Conservation (phyloP, 2,797 vertebrate genomes). For the Pelochelys cantorii region DNA sequence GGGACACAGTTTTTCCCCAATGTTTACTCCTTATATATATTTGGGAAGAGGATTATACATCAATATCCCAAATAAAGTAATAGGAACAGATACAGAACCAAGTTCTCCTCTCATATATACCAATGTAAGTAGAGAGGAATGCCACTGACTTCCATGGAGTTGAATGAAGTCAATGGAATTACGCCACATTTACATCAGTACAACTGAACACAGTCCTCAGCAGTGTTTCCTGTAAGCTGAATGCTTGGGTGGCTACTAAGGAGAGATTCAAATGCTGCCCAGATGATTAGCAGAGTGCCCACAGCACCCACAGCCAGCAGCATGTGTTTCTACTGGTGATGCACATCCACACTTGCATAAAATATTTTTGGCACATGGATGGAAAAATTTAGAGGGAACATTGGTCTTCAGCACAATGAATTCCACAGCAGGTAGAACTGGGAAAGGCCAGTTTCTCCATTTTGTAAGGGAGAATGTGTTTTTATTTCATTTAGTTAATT, state of each 20-base stretch:
- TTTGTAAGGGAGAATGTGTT: neutral
- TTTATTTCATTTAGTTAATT: neutral
- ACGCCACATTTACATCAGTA: neutral
- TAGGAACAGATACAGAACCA: neutral
- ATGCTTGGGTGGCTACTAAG: too few relatives aligned
- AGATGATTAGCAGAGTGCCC: too few relatives aligned
- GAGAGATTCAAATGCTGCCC: too few relatives aligned
- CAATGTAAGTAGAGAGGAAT: neutral
- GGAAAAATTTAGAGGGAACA: too few relatives aligned
- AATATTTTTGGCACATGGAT: too few relatives aligned
- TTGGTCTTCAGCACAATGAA: neutral
- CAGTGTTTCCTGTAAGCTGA: too few relatives aligned
- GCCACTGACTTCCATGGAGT: neutral
- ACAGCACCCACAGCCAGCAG: too few relatives aligned
- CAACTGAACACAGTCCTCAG: neutral
- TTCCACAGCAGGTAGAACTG: neutral
- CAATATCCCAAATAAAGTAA: neutral
- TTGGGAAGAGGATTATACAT: neutral
- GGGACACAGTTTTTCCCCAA: neutral
- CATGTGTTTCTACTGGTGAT: too few relatives aligned
- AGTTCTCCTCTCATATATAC: neutral
- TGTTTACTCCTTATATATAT: neutral
- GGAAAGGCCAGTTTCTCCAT: neutral
- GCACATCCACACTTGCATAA: too few relatives aligned
- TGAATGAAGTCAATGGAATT: neutral